Evolutionary conservation across 2,888 invertebrate species (phyloP).

Genomic region (Eudiplozoon nipponicum): DNA sequence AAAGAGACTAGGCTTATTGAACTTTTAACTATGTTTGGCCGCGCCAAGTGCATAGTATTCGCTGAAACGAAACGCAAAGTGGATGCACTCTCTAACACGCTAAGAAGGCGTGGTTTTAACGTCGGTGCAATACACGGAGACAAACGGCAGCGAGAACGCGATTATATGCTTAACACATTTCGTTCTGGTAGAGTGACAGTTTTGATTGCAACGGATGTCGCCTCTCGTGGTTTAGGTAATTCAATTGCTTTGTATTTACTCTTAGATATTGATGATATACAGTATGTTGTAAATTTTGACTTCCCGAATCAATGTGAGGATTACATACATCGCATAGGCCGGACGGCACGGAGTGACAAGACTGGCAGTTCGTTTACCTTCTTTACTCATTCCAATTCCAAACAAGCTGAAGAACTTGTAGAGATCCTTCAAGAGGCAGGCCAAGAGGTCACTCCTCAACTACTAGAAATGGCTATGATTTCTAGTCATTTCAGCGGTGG

Average conservation of each 20-base stretch:
- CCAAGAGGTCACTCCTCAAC: not conserved
- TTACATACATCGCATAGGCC: constrained; percentile 79
- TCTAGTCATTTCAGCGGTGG: too few relatives aligned
- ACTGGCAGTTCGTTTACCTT: constrained; percentile 79
- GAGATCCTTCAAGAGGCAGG: not conserved
- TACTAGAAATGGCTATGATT: too few relatives aligned
- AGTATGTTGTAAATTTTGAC: constrained; percentile 82
- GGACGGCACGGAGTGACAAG: constrained; percentile 64
- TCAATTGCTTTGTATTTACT: constrained; percentile 16
- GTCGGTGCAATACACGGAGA: constrained; percentile 53
- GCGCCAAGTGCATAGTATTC: constrained; percentile 74
- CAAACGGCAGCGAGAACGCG: constrained; percentile 67
- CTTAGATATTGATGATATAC: constrained; percentile 77
- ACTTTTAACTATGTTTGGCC: constrained; percentile 35
- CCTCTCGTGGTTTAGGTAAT: constrained; percentile 12
- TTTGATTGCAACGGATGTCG: constrained; percentile 12
- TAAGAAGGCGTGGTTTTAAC: constrained; percentile 46
- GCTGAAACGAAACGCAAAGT: constrained; percentile 93
- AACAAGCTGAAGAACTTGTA: constrained; percentile 23
- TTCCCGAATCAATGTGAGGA: constrained; percentile 87
- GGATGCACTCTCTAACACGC: constrained; percentile 47
- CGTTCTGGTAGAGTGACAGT: not conserved
- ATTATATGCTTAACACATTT: constrained; percentile 48
- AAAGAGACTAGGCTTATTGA: constrained; percentile 8
- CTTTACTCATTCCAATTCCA: constrained; percentile 58